Base-by-base conservation (phyloP, 2,888 invertebrate genomes). In the Cataglyphis rosenhaueri region DNA sequence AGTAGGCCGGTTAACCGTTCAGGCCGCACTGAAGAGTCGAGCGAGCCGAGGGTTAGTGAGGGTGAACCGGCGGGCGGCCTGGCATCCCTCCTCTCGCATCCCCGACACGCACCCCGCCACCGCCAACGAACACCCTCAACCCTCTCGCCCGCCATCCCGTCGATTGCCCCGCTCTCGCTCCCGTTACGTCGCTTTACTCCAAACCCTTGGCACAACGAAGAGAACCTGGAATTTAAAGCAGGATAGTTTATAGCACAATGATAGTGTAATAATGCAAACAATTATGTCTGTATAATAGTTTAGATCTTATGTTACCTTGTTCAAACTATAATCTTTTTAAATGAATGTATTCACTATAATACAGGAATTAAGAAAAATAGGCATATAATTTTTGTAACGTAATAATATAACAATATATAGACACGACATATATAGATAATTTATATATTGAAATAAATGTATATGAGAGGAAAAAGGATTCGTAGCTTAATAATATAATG, bases 1-100 rank as follows among this genome's bases (percentile, higher is more conserved):
- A 92, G 91, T 94, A 94, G 94, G 94, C 94, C 94, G 94, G 92
- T 92, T 92, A 92, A 93, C 92, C 93, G 93, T 93, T 94, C 93
- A 93, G 94, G 94, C 94, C 94, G 94, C 92, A 94, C 94, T 94
- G 94, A 93, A 89, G 90, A 90, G 86, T 88, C 90, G 87, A 89
- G 89, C 90, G 89, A 90, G 90, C 91, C 91, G 92, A 90, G 92
- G 91, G 92, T 92, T 92, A 92, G 91, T 89, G 87, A 78, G 78
- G 78, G 78, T 78, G 78, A 78, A 78, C 78, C 71, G 78, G 75
- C 75, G 75, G 75, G 52, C 68, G 68, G 89, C 87, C 88, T 91
- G 86, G 87, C 89, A 89, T 87, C 90, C 90, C 88, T 90, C 88
- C 88, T 91, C 87, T 89, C 85, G 85, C 85, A 86, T 88, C 88